Percentiles rank a stretch among this genome's conserved stretches.
Evolutionary conservation across 2,888 invertebrate genomes (phyloP).

Genomic region (Adelphocoris suturalis): DNA sequence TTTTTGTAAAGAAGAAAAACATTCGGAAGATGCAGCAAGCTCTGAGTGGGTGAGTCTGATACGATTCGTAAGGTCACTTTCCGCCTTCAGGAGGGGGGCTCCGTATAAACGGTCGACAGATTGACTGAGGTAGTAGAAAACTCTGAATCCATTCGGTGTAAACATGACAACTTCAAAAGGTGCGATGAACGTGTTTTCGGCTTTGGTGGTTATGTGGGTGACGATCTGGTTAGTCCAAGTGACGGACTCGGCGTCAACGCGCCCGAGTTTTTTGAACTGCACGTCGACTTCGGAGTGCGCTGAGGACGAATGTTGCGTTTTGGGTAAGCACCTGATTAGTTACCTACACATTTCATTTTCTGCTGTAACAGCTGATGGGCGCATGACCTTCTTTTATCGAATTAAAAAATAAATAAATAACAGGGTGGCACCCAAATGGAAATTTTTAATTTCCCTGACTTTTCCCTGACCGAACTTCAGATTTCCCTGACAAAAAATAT

Average conservation of each 20-base stretch:
- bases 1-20: not conserved
- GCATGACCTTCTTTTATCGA: too few relatives aligned
- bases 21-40: conserved; percentile 3
- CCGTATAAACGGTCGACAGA: not conserved
- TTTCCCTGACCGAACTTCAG: too few relatives aligned
- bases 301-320: conserved; percentile 45
- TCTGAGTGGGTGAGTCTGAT: not conserved
- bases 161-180: not conserved
- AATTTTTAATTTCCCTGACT: too few relatives aligned
- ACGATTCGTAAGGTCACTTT: conserved; percentile 14
- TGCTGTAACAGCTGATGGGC: too few relatives aligned
- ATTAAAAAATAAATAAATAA: too few relatives aligned
- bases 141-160: not conserved
- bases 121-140: not conserved
- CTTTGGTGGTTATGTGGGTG: not conserved
- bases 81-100: not conserved
- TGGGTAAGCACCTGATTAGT: not conserved
- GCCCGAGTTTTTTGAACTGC: not conserved
- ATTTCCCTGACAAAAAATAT: too few relatives aligned
- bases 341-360: too few relatives aligned
- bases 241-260: not conserved
- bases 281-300: conserved; percentile 29
- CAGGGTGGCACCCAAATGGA: too few relatives aligned
- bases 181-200: not conserved
- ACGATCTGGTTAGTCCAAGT: not conserved